phyloP scores from a whole-genome alignment of 2,888 invertebrate genomes.

The Andrena haemorrhoa region DNA sequence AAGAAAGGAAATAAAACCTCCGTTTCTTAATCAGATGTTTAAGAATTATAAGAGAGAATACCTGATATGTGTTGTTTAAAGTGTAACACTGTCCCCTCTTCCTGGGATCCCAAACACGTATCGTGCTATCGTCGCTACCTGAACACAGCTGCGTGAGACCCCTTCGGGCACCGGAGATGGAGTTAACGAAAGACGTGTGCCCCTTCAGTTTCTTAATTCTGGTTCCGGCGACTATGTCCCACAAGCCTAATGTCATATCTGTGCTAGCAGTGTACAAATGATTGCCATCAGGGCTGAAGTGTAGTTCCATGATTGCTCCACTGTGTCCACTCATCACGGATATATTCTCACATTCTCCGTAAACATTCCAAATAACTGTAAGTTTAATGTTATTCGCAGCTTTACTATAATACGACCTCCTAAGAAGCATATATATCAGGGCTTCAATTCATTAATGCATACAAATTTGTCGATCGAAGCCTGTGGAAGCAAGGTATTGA shows the following conservation, averaged over 20 bases:
- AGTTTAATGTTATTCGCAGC: slow-evolving; percentile 72
- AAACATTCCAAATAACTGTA: slow-evolving; percentile 97
- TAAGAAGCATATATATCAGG: neutral
- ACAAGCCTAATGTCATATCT: slow-evolving; percentile 97
- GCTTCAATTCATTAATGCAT: slow-evolving; percentile 82
- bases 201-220: slow-evolving; percentile 96
- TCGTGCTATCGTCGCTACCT: slow-evolving; percentile 97
- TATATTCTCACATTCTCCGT: slow-evolving; percentile 99
- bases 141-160: slow-evolving; percentile 96
- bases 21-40: neutral
- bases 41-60: slow-evolving; percentile 62
- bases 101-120: slow-evolving; percentile 97
- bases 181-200: slow-evolving; percentile 91
- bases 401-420: neutral
- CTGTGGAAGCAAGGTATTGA: slow-evolving; percentile 96
- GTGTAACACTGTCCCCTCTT: slow-evolving; percentile 92
- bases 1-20: neutral
- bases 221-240: slow-evolving; percentile 96
- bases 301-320: slow-evolving; percentile 97
- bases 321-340: slow-evolving; percentile 97
- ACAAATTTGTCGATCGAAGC: slow-evolving; percentile 98
- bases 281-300: slow-evolving; percentile 94
- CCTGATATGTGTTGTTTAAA: slow-evolving; percentile 90
- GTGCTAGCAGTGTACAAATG: slow-evolving; percentile 96
- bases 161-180: slow-evolving; percentile 90